Evolutionary conservation across 2,113 vertebrate genomes (phyloP).

Genomic region (Hypocryptadius cinnamomeus): DNA sequence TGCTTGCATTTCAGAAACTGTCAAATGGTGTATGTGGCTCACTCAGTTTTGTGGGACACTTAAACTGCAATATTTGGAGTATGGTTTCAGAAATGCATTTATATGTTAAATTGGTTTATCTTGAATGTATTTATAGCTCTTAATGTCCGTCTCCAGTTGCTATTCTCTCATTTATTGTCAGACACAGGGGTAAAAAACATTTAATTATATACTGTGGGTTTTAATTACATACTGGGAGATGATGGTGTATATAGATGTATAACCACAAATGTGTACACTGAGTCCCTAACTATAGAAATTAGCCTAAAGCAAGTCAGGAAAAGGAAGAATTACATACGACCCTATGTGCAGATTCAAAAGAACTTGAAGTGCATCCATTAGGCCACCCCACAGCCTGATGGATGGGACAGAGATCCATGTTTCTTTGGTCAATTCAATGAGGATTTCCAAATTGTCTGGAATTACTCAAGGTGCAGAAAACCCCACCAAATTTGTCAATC

Average conservation of each 20-base stretch:
- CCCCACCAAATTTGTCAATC: neutral
- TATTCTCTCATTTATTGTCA: neutral
- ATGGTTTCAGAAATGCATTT: neutral
- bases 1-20: neutral
- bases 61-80: neutral
- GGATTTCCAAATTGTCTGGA: neutral
- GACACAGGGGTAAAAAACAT: neutral
- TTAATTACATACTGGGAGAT: neutral
- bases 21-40: neutral
- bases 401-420: neutral
- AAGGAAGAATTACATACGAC: neutral
- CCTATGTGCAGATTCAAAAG: neutral
- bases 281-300: neutral
- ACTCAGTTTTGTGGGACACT: neutral
- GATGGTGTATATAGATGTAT: neutral
- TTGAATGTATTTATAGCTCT: neutral
- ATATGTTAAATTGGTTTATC: neutral
- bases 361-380: neutral
- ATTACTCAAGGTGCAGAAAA: neutral
- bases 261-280: neutral
- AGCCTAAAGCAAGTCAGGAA: neutral
- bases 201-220: neutral
- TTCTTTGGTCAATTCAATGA: neutral
- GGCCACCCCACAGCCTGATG: fast-evolving
- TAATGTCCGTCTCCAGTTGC: neutral